Evolutionary conservation across 2,888 invertebrate species (phyloP).

Genomic region (Eumacrocentrus americanus): DNA sequence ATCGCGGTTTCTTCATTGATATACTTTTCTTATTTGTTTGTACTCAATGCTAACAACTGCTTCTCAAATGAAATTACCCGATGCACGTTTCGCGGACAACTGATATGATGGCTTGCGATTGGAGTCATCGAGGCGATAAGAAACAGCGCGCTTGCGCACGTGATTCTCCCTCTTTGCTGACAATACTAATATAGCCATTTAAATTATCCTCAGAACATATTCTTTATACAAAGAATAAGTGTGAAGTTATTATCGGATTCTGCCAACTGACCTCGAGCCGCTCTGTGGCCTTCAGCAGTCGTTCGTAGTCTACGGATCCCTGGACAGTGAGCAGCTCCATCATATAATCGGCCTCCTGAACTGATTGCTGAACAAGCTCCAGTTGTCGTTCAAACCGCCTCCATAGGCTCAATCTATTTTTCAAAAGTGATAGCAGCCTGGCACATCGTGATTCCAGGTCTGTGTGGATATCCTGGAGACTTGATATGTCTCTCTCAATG

Average conservation of each 20-base stretch:
- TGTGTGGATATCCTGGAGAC: conserved; percentile 75
- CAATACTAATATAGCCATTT: no score
- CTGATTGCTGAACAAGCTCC: conserved; percentile 80
- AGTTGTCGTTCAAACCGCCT: conserved; percentile 77
- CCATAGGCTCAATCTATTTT: conserved; percentile 75
- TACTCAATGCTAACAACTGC: no score
- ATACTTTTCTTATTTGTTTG: no score
- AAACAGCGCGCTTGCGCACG: not conserved
- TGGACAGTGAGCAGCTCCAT: conserved; percentile 84
- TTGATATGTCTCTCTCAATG: conserved; percentile 78
- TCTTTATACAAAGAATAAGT: conserved; percentile 9
- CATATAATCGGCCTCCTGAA: conserved; percentile 87
- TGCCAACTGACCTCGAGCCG: conserved; percentile 75
- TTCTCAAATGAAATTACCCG: not conserved
- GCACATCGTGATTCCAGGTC: conserved; percentile 75
- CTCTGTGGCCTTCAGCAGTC: conserved; percentile 82
- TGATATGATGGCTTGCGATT: no score
- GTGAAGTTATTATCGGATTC: conserved; percentile 11
- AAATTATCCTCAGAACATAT: no score
- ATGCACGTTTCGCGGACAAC: not conserved
- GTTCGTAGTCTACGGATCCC: conserved; percentile 83
- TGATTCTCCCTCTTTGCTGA: no score
- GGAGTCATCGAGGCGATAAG: no score
- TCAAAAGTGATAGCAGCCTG: conserved; percentile 70
- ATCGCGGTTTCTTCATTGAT: no score